Base-by-base conservation (phyloP, 1,140 invertebrate genomes). In the Ceratina calcarata region DNA sequence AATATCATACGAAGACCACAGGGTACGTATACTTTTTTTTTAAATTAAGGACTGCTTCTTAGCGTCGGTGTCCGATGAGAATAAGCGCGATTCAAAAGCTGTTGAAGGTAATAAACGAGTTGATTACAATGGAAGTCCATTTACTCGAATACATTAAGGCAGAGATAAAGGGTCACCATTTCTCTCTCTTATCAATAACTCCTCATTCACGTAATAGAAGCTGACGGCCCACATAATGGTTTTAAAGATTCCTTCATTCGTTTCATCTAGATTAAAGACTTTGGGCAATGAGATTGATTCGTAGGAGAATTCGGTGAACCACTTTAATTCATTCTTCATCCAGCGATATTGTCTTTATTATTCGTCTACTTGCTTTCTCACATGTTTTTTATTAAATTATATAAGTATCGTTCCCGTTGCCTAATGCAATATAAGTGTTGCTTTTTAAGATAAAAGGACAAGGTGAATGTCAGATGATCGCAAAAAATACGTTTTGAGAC, bases 151-250 rank as follows among this genome's bases (percentile, higher is more conserved):
- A 53, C 24, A 67, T 18, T 15, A 22, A 68, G 22, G 16, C 20
- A 68, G 3, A 53, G 24, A 53, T 53, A 68, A 18, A 53, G 13
- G 16, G 66, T 68, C 22, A 24, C 22, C 12, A 8, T 27, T 53
- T 51, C 66, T 53, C 16, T 22, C 66, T 51, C 16, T 68, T 68
- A 68, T 51, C 16, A 68, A 68, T 68, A 53, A 53, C 16, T 53
- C 49, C 66, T 68, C 22, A 68, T 68, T 68, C 49, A 2, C 24
- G 0, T 53, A 68, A 53, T 27, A 18, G 0, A n/a, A 53, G 22
- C 49, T 68, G 66, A 53, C 66, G 27, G 37, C 24, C 4, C 8
- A 13, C 8, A 68, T 22, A 53, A 8, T 49, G 66, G 22, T 53
- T 68, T 53, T 53, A 51, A 68, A n/a, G 16, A 51, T 68, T 68